Base-by-base conservation (phyloP, 2,113 vertebrate genomes). In the Rhipidura dahli region DNA sequence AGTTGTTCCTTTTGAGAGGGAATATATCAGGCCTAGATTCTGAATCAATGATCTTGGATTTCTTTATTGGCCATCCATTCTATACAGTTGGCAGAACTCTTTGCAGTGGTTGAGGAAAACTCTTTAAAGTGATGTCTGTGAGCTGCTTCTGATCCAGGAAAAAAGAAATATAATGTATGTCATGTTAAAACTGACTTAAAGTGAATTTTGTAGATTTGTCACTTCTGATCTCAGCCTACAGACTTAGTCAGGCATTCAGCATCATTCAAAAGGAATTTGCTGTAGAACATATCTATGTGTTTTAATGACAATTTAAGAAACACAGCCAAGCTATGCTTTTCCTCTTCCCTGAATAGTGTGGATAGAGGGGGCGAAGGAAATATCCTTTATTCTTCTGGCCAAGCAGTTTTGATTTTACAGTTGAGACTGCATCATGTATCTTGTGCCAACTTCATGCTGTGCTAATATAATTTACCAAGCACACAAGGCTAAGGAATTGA, bases 361-460 rank as follows among this genome's bases (percentile, higher is more conserved):
- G 53, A 13, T 54, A 40, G 81, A 87, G 82, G 35, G 17, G 22
- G 24, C 0, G 3, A 35, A 56, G 54, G 3, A 13, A 66, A 83
- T 65, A 73, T 90, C 45, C 35, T 93, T 91, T 70, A 66, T 77
- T 94, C 37, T 90, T 84, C 61, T 26, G 88, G 68, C n/a, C 45
- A 69, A 89, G 50, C 45, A 86, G 35, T 66, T 95, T 72, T 89
- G 42, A 87, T 66, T 92, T 90, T 94, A 72, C n/a, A 56, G 31
- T 56, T 93, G 51, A 91, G 20, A 11, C 60, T 90, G 39, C 39
- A 57, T 70, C 44, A 35, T 0, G 3, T 54, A 70, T 87, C 72
- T 89, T 77, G 37, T 91, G 83, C 86, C 91, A 95, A 4, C 64
- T 56, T 90, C 90, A 83, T 90, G 94, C 93, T 78, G 90, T 88